phyloP scores from a whole-genome alignment of 2,113 vertebrate genomes.

The Oxyruncus cristatus region DNA sequence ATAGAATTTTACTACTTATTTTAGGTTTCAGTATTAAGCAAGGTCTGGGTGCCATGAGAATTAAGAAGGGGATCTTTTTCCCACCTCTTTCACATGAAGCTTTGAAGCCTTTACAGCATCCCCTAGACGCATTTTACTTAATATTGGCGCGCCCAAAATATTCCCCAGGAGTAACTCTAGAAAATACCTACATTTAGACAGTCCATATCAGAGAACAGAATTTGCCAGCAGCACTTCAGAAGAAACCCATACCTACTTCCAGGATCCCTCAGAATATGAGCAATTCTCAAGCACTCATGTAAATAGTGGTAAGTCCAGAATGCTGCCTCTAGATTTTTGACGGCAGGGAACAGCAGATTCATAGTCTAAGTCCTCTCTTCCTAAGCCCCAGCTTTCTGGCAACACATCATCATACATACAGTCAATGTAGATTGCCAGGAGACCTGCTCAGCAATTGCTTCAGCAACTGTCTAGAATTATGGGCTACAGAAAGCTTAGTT shows the following conservation, averaged over 20 bases:
- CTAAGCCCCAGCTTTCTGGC: background rate
- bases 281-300: background rate
- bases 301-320: background rate
- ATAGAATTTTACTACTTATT: background rate
- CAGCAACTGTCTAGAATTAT: background rate
- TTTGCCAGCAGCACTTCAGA: background rate
- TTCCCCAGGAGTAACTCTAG: background rate
- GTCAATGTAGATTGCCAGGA: background rate
- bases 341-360: background rate
- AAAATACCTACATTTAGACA: background rate
- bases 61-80: background rate
- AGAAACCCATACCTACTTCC: background rate
- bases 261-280: background rate
- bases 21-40: background rate
- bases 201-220: background rate
- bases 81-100: background rate
- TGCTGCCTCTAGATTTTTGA: background rate
- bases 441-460: background rate
- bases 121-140: background rate
- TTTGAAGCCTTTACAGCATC: background rate
- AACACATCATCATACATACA: background rate
- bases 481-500: background rate
- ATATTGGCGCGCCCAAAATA: background rate
- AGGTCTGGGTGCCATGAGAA: background rate
- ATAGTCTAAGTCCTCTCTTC: background rate